These are phyloP conservation scores for Siniperca undulata DNA, from an alignment of 2,797 vertebrate species.

Conservation along the genomic window DNA sequence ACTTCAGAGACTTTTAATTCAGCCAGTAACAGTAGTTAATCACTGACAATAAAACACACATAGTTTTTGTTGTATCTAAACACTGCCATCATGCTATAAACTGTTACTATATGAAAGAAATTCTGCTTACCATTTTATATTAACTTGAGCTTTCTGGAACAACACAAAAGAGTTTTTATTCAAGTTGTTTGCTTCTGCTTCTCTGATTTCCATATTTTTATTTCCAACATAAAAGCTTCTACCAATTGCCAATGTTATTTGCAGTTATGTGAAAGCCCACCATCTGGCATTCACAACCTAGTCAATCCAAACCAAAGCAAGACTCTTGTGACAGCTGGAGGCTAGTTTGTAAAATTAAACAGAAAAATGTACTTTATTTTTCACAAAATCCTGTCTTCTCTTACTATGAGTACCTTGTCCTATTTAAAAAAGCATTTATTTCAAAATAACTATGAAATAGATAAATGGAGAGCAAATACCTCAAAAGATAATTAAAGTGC, in stretches of 20 bases:
- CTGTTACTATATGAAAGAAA: conserved; percentile 32
- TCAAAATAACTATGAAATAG: conserved; percentile 28
- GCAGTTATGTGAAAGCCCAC: conserved; percentile 68
- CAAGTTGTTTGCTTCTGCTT: conserved; percentile 53
- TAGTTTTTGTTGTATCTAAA: conserved; percentile 15
- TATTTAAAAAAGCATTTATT: conserved; percentile 34
- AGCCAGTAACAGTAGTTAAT: conserved; percentile 22
- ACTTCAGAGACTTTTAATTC: conserved; percentile 6
- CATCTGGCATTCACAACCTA: conserved; percentile 71
- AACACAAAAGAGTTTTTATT: conserved; percentile 46
- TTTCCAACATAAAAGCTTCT: conserved; percentile 58
- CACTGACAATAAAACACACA: conserved; percentile 6
- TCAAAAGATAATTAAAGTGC: neutral
- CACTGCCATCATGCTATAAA: conserved; percentile 22
- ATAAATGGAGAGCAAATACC: conserved; percentile 14
- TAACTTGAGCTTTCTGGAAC: conserved; percentile 50
- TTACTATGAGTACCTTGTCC: conserved; percentile 21
- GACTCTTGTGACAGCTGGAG: conserved; percentile 65
- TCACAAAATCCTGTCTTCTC: conserved; percentile 42
- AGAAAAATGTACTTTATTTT: conserved; percentile 43
- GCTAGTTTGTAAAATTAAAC: conserved; percentile 64
- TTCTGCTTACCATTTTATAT: conserved; percentile 48
- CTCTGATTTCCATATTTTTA: conserved; percentile 61
- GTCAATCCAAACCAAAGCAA: conserved; percentile 68
- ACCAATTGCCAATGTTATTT: conserved; percentile 63